phyloP scores from a whole-genome alignment of 2,113 vertebrate species.

The Hyaena hyaena region DNA sequence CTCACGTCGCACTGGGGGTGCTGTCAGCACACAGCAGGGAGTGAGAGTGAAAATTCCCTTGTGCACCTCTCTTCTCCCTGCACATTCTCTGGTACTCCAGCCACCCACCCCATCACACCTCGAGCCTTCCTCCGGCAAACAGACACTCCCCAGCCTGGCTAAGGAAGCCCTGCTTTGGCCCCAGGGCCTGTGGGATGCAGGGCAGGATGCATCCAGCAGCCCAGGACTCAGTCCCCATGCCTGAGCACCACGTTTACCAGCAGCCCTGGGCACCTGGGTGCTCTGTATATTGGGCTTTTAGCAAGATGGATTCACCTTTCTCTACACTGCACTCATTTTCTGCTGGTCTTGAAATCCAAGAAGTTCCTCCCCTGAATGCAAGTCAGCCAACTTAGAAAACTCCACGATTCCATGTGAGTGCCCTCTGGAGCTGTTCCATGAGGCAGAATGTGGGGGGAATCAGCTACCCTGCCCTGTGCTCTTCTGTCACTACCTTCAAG shows the following conservation, averaged over 20 bases:
- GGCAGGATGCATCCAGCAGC: not conserved
- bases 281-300: not conserved
- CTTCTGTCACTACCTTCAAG: not conserved
- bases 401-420: not conserved
- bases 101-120: not conserved
- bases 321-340: not conserved
- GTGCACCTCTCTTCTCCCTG: not conserved
- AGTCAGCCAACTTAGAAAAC: not conserved
- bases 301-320: not conserved
- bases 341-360: not conserved
- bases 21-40: not conserved
- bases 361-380: not conserved
- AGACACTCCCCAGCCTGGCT: not conserved
- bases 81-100: too few relatives aligned
- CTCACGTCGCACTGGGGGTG: not conserved
- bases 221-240: not conserved
- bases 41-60: not conserved
- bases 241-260: not conserved
- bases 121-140: not conserved
- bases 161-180: not conserved
- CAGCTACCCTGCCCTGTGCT: not conserved
- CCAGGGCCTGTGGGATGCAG: not conserved
- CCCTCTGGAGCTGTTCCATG: not conserved
- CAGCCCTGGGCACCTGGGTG: not conserved
- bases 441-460: fast-evolving